These are phyloP conservation scores for Centropristis striata DNA, from an alignment of 2,113 vertebrate species.

Conservation along the genomic window DNA sequence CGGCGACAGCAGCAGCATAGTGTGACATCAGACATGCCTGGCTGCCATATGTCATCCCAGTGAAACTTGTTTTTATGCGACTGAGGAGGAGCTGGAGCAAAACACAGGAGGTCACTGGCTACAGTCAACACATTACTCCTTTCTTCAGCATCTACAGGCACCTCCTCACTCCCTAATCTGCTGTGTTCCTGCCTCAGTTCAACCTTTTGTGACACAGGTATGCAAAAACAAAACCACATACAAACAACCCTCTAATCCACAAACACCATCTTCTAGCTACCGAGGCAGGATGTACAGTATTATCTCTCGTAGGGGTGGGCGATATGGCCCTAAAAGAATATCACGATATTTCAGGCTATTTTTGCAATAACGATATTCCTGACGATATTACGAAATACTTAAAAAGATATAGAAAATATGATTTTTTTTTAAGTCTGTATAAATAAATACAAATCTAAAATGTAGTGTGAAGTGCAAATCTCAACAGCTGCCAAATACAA, in stretches of 20 bases:
- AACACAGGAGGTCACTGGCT: conserved; percentile 48
- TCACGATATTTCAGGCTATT: too few relatives aligned
- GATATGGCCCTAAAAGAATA: too few relatives aligned
- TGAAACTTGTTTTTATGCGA: conserved; percentile 32
- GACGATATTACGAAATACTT: too few relatives aligned
- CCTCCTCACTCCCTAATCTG: conserved; percentile 26
- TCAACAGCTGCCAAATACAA: too few relatives aligned
- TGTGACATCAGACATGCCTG: conserved; percentile 40
- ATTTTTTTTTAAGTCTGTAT: too few relatives aligned
- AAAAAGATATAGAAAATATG: too few relatives aligned
- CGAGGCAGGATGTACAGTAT: conserved; percentile 20
- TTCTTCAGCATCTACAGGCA: not conserved
- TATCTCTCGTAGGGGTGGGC: too few relatives aligned
- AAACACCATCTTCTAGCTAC: conserved; percentile 29
- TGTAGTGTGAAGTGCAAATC: too few relatives aligned
- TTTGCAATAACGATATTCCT: too few relatives aligned
- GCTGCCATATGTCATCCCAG: conserved; percentile 43
- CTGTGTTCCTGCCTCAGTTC: not conserved
- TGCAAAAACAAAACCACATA: conserved; percentile 28
- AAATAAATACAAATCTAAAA: too few relatives aligned
- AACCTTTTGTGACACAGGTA: conserved; percentile 27
- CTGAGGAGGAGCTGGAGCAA: conserved; percentile 27
- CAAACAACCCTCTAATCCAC: conserved; percentile 31
- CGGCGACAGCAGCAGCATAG: conserved; percentile 4
- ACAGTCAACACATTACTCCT: conserved; percentile 29